These are phyloP conservation scores for Halichoerus grypus DNA, from an alignment of 2,113 vertebrate species.

Conservation along the genomic window DNA sequence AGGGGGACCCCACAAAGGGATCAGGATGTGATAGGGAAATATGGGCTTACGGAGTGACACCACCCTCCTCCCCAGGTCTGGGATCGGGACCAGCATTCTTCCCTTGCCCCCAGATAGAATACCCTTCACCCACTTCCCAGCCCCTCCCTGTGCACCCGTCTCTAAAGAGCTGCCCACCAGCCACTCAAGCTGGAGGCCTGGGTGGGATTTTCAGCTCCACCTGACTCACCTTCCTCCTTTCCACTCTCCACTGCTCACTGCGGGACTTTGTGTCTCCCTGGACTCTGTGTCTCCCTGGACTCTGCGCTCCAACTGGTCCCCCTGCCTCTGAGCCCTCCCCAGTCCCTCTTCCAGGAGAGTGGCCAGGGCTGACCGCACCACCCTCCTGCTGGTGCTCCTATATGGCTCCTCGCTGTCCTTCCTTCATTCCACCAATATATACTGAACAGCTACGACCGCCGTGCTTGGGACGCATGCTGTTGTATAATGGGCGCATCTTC, in stretches of 20 bases:
- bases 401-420: rapidly evolving
- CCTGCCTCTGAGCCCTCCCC: too few species aligned
- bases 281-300: not conserved
- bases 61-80: not conserved
- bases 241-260: not conserved
- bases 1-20: not conserved
- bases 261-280: too few species aligned
- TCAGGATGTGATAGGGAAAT: not conserved
- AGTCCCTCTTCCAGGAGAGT: too few species aligned
- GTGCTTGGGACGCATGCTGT: not conserved
- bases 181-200: not conserved
- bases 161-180: not conserved
- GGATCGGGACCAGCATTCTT: not conserved
- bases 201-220: not conserved
- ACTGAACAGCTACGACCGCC: not conserved
- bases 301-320: not conserved
- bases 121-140: not conserved
- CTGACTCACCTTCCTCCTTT: not conserved
- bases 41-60: not conserved
- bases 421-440: rapidly evolving
- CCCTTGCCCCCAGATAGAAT: not conserved
- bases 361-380: rapidly evolving
- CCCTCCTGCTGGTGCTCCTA: not conserved
- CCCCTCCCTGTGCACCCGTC: too few species aligned
- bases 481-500: rapidly evolving